Percentiles rank a stretch among this genome's conserved stretches.
Evolutionary conservation across 2,888 invertebrate species (phyloP).

Genomic region (Calephelis perditalis): DNA sequence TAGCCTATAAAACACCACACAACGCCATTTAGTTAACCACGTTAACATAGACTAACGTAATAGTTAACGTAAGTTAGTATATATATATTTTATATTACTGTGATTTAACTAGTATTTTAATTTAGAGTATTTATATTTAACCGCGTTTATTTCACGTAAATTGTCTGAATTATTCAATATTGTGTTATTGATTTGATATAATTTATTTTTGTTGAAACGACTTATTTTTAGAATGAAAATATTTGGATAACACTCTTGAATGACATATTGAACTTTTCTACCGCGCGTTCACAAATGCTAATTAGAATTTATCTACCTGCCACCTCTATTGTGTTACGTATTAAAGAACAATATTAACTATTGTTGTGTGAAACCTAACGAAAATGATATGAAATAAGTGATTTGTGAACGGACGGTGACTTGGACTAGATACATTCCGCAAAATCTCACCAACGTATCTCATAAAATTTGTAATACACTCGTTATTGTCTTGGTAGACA

Average conservation of each 20-base stretch:
- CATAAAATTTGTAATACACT: too few relatives aligned
- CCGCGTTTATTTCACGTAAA: constrained; percentile 9
- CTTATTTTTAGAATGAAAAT: neutral
- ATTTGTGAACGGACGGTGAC: too few relatives aligned
- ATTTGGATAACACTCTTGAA: neutral
- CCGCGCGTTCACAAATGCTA: too few relatives aligned
- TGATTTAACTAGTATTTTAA: constrained; percentile 57
- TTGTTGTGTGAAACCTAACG: too few relatives aligned
- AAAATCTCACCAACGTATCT: too few relatives aligned
- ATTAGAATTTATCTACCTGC: too few relatives aligned
- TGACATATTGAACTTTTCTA: too few relatives aligned
- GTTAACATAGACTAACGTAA: constrained; percentile 5
- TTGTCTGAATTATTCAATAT: constrained; percentile 13
- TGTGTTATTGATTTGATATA: constrained; percentile 9
- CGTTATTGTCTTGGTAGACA: too few relatives aligned
- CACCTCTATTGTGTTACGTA: too few relatives aligned
- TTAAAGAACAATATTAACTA: too few relatives aligned
- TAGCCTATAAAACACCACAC: neutral
- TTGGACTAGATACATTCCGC: too few relatives aligned
- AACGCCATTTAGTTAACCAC: constrained; percentile 7
- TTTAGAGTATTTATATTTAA: constrained; percentile 12
- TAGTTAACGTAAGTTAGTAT: neutral
- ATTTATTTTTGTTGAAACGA: constrained; percentile 13
- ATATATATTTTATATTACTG: constrained; percentile 52
- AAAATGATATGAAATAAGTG: too few relatives aligned